A percentile compares a stretch with the other conserved stretches of the same genome.
Evolutionary conservation across 2,797 vertebrate genomes (phyloP).

Genomic region (Sparus aurata): DNA sequence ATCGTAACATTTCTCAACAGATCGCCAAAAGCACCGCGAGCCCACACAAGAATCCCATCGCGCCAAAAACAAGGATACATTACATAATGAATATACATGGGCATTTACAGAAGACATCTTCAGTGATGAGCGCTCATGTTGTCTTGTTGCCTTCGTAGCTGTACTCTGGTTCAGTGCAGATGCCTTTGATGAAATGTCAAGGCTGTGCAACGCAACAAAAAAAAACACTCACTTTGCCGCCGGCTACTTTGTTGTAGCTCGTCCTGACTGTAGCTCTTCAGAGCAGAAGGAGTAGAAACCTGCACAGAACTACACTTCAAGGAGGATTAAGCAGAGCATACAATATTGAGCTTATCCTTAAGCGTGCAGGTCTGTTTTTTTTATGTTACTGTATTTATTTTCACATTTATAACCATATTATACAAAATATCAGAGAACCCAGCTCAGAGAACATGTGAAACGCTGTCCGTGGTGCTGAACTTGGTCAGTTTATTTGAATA

Average conservation of each 20-base stretch:
- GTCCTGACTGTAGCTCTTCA: conserved; percentile 27
- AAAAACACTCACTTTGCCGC: conserved; percentile 22
- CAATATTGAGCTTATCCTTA: background rate
- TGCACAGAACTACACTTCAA: background rate
- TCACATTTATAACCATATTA: too few species aligned
- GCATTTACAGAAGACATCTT: background rate
- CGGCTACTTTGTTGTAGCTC: conserved; percentile 26
- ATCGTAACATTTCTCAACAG: background rate
- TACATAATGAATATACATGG: background rate
- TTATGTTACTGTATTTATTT: background rate
- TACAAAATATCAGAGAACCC: background rate
- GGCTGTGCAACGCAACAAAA: conserved; percentile 15
- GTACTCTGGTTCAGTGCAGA: conserved; percentile 1
- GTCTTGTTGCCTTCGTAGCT: background rate
- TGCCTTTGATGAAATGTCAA: conserved; percentile 49
- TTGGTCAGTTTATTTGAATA: background rate
- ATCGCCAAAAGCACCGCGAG: background rate
- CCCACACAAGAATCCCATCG: background rate
- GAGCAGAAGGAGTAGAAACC: conserved; percentile 11
- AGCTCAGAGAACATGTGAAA: background rate
- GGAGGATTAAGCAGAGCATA: background rate
- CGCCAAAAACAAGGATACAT: background rate
- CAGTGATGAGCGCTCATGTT: background rate
- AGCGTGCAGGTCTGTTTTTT: background rate
- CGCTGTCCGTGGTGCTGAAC: conserved; percentile 64